These are phyloP conservation scores for Scaeva pyrastri DNA, from an alignment of 2,888 invertebrate genomes.

Conservation along the genomic window DNA sequence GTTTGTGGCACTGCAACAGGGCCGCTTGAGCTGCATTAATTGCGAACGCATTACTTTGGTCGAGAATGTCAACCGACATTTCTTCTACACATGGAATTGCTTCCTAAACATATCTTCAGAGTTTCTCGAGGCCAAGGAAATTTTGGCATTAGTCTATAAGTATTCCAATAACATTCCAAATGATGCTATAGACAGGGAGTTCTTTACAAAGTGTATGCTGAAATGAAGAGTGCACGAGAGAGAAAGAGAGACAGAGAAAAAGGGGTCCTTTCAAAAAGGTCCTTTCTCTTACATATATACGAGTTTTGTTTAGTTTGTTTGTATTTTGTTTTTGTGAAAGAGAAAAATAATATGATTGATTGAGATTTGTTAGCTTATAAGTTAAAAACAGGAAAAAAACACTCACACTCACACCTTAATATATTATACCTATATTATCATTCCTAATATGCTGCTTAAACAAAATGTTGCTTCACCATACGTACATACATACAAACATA, in stretches of 20 bases:
- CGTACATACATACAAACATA: conserved; percentile 13
- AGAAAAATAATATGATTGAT: conserved; percentile 23
- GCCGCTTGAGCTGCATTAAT: conserved; percentile 82
- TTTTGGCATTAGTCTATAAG: conserved; percentile 81
- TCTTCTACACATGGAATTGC: conserved; percentile 83
- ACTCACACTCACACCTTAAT: not conserved
- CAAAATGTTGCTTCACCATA: conserved; percentile 40
- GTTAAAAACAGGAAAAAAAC: not conserved
- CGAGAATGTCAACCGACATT: conserved; percentile 81
- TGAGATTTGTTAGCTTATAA: conserved; percentile 34
- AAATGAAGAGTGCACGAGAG: conserved; percentile 74
- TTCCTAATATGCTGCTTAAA: conserved; percentile 44
- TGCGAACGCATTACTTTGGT: conserved; percentile 81
- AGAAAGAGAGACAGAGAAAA: not conserved
- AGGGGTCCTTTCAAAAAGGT: conserved; percentile 5
- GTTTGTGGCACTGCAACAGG: conserved; percentile 82
- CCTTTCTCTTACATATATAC: not conserved
- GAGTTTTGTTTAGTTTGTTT: not conserved
- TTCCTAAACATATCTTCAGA: conserved; percentile 82
- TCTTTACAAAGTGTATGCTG: conserved; percentile 82
- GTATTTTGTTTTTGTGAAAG: conserved; percentile 26
- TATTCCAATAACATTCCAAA: conserved; percentile 83
- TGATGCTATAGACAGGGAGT: conserved; percentile 83
- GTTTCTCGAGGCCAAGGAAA: conserved; percentile 80
- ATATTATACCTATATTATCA: conserved; percentile 30